phyloP scores from a whole-genome alignment of 2,113 vertebrate genomes.

The Lamprotornis superbus region DNA sequence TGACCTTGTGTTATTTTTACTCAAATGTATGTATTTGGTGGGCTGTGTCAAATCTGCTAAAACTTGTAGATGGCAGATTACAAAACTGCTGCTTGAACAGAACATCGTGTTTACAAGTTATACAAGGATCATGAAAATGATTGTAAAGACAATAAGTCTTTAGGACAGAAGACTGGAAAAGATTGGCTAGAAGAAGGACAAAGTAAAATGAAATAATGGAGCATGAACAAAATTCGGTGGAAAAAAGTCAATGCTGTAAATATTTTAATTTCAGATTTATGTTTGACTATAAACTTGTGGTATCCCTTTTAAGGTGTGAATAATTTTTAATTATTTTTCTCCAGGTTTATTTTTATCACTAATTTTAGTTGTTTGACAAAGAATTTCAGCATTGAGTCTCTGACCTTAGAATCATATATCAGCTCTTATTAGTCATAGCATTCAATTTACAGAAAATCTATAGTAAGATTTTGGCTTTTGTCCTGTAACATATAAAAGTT shows the following conservation, averaged over 20 bases:
- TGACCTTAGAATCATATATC: neutral
- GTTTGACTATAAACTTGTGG: neutral
- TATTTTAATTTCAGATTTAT: neutral
- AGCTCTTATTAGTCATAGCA: neutral
- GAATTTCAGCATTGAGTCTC: neutral
- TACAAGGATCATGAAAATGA: neutral
- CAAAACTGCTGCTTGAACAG: neutral
- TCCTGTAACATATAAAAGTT: neutral
- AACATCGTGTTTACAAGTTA: neutral
- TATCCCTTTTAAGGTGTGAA: neutral
- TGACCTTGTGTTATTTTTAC: neutral
- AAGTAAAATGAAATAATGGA: neutral
- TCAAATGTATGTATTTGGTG: neutral
- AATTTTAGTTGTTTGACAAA: neutral
- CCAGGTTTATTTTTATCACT: neutral
- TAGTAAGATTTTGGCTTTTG: neutral
- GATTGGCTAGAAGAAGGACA: neutral
- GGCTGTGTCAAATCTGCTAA: neutral
- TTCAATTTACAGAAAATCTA: neutral
- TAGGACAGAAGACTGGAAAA: neutral
- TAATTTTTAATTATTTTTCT: neutral
- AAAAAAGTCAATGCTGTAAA: neutral
- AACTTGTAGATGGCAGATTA: neutral
- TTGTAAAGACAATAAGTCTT: neutral
- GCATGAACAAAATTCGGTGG: fast-evolving